phyloP scores from a whole-genome alignment of 2,113 vertebrate genomes.

The Tetraodon nigroviridis region DNA sequence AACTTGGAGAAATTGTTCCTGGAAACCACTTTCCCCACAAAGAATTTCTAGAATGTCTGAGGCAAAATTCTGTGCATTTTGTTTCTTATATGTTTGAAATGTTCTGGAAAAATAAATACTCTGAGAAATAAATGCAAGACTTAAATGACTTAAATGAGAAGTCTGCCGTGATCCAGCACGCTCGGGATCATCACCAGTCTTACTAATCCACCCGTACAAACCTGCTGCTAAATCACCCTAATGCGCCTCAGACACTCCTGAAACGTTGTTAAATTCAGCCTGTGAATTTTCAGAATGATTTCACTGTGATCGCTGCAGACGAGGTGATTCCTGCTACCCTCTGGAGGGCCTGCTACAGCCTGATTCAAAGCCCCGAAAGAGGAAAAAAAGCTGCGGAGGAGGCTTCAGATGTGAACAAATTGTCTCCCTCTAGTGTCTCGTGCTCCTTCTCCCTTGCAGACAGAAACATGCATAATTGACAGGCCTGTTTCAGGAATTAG shows the following conservation, averaged over 20 bases:
- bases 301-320: conserved; percentile 44
- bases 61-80: too few relatives aligned
- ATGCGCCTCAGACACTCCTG: conserved; percentile 8
- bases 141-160: too few relatives aligned
- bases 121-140: neutral
- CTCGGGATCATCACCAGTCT: too few relatives aligned
- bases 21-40: neutral
- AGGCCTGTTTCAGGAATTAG: conserved; percentile 71
- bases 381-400: conserved; percentile 13
- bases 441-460: conserved; percentile 23
- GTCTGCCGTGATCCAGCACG: too few relatives aligned
- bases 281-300: conserved; percentile 41
- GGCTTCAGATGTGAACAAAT: conserved; percentile 63
- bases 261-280: conserved; percentile 31
- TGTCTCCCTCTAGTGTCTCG: conserved; percentile 73
- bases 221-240: neutral
- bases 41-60: too few relatives aligned
- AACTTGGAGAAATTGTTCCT: conserved; percentile 56
- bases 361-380: conserved; percentile 7
- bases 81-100: too few relatives aligned
- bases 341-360: conserved; percentile 43
- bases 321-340: conserved; percentile 37
- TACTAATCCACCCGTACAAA: too few relatives aligned
- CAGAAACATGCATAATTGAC: conserved; percentile 69
- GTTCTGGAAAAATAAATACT: neutral